A percentile compares a stretch with the other conserved stretches of the same genome.
phyloP scores from a whole-genome alignment of 2,888 invertebrate species.

The Megaustenia siamemsis region DNA sequence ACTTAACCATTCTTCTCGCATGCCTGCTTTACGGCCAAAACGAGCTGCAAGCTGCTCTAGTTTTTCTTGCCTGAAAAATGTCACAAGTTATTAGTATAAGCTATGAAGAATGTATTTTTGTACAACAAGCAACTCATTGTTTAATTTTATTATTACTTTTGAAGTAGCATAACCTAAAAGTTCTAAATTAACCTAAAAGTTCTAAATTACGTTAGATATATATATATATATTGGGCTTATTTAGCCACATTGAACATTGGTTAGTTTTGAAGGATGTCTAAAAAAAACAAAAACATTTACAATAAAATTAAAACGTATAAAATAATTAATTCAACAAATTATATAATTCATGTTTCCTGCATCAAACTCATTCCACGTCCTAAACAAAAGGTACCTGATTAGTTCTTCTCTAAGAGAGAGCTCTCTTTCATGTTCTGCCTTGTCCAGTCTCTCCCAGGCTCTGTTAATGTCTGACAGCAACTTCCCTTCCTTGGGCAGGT shows the following conservation, averaged over 20 bases:
- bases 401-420: constrained; percentile 97
- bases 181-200: no score
- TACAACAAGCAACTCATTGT: not conserved
- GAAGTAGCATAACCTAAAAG: not conserved
- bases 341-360: no score
- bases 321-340: no score
- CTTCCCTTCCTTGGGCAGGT: constrained; percentile 96
- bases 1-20: constrained; percentile 99
- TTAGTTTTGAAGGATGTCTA: no score
- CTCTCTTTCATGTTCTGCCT: constrained; percentile 98
- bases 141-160: not conserved
- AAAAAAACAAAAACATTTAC: no score
- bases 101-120: not conserved
- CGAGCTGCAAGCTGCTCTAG: constrained; percentile 96
- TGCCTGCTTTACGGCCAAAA: constrained; percentile 98
- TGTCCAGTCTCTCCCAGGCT: constrained; percentile 98
- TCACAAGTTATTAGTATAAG: not conserved
- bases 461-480: constrained; percentile 99
- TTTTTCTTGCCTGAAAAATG: constrained; percentile 90
- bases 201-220: no score
- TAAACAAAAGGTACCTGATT: constrained; percentile 83
- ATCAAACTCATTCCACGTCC: not conserved
- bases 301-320: no score
- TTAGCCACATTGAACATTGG: no score
- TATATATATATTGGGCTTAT: no score